Base-by-base conservation (phyloP, 2,888 invertebrate species). In the Seladonia tumulorum region DNA sequence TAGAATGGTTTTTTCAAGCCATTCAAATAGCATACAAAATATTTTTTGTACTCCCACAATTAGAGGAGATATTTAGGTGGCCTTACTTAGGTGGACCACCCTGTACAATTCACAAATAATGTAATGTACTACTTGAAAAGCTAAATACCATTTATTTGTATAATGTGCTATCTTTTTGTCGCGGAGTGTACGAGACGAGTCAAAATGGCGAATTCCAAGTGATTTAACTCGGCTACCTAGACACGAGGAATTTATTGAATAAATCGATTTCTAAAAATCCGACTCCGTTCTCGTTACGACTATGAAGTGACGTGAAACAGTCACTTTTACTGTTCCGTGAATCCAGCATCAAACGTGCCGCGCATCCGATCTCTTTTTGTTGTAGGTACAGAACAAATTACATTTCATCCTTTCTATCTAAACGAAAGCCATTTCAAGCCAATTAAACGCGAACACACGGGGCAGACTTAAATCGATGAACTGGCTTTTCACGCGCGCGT, bases 391-490 rank as follows among this genome's bases (percentile, higher is more conserved):
- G 22, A 53, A n/a, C 70, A 45, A 71, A 71, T 71, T 71, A 71
- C 71, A 29, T 8, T 25, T 47, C 16, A 29, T 29, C 63, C 63
- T 16, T 63, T 63, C 63, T 29, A 29, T 29, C 71, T 7, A 3
- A 45, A n/a, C 45, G 45, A 47, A 45, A 71, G 18, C 25, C 47
- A 45, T 71, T 71, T 71, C 71, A 14, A 45, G 71, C 45, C 71
- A 71, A 71, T 71, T 71, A 71, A 25, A 71, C 45, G 14, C 45
- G 47, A 45, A 71, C 25, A 45, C 45, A 29, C 25, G 45, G 7
- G n/a, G 71, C 29, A 45, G 71, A 25, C 25, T 71, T 71, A 25
- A 71, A 68, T 68, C 68, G 68, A 68, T 68, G 39, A 68, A 12
- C 68, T 39, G n/a, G n/a, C 70, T 14, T 70, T 42, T 8, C 7